Conservation (phyloP, 2,888 invertebrate species). For the Ischnura elegans region DNA sequence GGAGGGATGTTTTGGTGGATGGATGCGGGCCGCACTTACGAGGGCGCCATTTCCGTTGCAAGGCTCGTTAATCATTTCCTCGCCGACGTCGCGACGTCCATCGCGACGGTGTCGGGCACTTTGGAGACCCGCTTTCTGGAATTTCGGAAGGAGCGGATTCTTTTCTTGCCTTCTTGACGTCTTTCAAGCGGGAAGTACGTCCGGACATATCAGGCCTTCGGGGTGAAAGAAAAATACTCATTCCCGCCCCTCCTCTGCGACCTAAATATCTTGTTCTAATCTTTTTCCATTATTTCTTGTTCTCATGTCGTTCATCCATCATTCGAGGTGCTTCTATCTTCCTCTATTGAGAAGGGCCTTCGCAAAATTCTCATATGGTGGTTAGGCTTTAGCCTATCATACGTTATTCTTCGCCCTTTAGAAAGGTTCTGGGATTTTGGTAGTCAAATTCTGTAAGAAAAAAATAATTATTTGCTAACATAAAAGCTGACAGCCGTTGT, state of each 20-base stretch:
- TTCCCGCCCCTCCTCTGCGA: not conserved
- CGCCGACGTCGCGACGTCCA: not conserved
- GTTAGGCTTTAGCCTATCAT: too few species aligned
- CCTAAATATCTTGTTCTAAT: constrained; percentile 7
- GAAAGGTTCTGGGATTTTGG: too few species aligned
- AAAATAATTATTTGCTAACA: too few species aligned
- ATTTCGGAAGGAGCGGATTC: not conserved
- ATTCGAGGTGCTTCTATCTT: not conserved
- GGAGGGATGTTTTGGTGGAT: not conserved
- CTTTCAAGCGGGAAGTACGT: not conserved
- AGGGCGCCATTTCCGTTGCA: not conserved
- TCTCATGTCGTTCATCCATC: not conserved
- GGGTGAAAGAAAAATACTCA: not conserved
- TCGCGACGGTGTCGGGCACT: not conserved
- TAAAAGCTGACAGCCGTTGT: too few species aligned
- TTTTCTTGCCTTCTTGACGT: not conserved
- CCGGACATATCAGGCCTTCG: not conserved
- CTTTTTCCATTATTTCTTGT: not conserved
- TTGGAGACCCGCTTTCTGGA: not conserved
- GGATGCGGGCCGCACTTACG: not conserved
- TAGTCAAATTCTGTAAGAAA: too few species aligned
- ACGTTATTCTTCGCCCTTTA: too few species aligned
- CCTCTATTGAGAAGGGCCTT: too few species aligned
- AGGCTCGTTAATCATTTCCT: constrained; percentile 15
- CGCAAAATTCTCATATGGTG: too few species aligned